phyloP scores from a whole-genome alignment of 2,113 vertebrate genomes.

The Monopterus albus region DNA sequence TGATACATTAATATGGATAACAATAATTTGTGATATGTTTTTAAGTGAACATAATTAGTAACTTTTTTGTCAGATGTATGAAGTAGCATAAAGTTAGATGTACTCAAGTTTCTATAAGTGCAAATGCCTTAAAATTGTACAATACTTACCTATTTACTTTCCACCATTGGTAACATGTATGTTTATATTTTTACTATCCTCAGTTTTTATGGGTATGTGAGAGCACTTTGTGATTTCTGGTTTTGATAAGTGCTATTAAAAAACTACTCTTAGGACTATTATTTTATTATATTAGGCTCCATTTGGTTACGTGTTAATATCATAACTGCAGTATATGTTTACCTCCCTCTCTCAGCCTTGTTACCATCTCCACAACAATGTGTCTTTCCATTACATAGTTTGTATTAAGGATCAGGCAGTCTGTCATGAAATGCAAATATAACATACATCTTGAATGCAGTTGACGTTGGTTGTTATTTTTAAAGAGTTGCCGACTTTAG shows the following conservation, averaged over 20 bases:
- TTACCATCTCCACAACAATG: neutral
- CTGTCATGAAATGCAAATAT: neutral
- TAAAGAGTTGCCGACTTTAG: too few species aligned
- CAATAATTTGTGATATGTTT: too few species aligned
- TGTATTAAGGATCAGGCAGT: neutral
- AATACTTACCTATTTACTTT: too few species aligned
- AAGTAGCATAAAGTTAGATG: neutral
- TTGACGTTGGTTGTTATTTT: too few species aligned
- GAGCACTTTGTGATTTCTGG: too few species aligned
- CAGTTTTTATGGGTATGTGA: neutral
- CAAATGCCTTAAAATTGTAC: too few species aligned
- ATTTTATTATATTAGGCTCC: neutral
- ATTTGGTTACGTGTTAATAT: conserved; percentile 24
- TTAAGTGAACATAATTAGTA: too few species aligned
- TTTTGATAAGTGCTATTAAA: neutral
- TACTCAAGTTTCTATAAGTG: too few species aligned
- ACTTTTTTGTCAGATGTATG: too few species aligned
- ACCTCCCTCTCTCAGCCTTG: neutral
- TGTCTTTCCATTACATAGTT: neutral
- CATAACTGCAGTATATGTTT: too few species aligned
- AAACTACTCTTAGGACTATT: neutral
- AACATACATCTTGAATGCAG: too few species aligned
- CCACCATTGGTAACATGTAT: neutral
- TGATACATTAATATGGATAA: too few species aligned
- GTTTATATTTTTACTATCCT: neutral